A percentile compares a stretch with the other conserved stretches of the same genome.
Conservation (phyloP, 2,888 invertebrate genomes). For the Limnephilus auricula region DNA sequence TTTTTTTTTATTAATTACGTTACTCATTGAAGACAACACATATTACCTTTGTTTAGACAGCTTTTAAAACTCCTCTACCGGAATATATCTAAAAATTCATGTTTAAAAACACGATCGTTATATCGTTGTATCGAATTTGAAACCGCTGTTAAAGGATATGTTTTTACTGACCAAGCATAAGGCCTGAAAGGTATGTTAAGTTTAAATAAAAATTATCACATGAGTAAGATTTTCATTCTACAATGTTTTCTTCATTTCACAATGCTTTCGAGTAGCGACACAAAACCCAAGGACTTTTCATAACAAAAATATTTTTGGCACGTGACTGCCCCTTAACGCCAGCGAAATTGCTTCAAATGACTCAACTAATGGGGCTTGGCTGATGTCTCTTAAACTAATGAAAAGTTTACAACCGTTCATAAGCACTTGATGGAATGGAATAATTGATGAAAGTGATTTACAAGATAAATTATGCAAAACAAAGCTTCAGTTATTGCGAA, state of each 20-base stretch:
- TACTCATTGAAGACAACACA: neutral
- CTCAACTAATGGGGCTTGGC: constrained; percentile 8
- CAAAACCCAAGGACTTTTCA: neutral
- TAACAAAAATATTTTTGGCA: neutral
- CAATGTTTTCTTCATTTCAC: too few relatives aligned
- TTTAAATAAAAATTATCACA: neutral
- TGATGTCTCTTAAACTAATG: constrained; percentile 20
- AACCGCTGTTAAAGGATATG: too few relatives aligned
- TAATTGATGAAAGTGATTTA: constrained; percentile 2
- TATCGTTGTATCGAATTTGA: too few relatives aligned
- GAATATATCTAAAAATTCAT: too few relatives aligned
- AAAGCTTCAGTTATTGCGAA: neutral
- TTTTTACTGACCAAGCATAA: too few relatives aligned
- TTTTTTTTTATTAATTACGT: neutral
- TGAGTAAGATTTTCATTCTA: neutral
- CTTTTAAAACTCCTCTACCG: too few relatives aligned
- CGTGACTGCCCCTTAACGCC: neutral
- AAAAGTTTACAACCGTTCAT: neutral
- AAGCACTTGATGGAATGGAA: neutral
- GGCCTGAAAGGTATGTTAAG: neutral
- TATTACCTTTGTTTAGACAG: too few relatives aligned
- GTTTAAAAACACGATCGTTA: too few relatives aligned
- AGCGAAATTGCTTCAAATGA: constrained; percentile 2
- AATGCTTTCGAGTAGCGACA: neutral
- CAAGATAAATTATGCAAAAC: neutral